Percentiles rank a stretch among this genome's conserved stretches.
phyloP scores from a whole-genome alignment of 2,888 invertebrate species.

The Ophion slaviceki region DNA sequence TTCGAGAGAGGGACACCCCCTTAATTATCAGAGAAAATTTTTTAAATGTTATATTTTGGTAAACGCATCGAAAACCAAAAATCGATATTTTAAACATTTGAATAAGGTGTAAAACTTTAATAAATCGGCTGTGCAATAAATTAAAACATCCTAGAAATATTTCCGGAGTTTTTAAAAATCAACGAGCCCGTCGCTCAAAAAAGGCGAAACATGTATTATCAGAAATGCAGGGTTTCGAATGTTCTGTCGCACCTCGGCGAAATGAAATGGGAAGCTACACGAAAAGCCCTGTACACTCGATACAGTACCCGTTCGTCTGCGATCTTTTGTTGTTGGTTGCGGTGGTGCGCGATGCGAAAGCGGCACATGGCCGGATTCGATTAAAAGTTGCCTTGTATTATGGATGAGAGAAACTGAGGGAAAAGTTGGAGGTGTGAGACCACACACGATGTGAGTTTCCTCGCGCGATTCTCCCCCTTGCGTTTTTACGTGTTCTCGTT shows the following conservation, averaged over 20 bases:
- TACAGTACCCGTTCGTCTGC: neutral
- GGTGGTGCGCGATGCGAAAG: slow-evolving; percentile 61
- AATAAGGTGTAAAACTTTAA: too few relatives aligned
- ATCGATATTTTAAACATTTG: too few relatives aligned
- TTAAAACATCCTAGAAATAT: too few relatives aligned
- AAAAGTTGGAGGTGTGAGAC: slow-evolving; percentile 19
- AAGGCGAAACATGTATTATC: neutral
- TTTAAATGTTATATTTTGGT: too few relatives aligned
- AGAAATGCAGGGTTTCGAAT: neutral
- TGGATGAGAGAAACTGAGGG: slow-evolving; percentile 46
- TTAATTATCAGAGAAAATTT: too few relatives aligned
- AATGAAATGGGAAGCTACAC: neutral
- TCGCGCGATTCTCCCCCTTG: neutral
- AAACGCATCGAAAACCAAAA: too few relatives aligned
- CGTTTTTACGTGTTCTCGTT: slow-evolving; percentile 2
- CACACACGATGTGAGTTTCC: slow-evolving; percentile 30
- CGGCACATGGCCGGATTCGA: slow-evolving; percentile 67
- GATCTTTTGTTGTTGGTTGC: slow-evolving; percentile 31
- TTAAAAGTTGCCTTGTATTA: slow-evolving; percentile 67
- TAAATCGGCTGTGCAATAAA: too few relatives aligned
- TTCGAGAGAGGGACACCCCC: too few relatives aligned
- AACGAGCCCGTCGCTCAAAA: neutral
- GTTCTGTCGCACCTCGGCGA: neutral
- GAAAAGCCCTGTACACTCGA: neutral
- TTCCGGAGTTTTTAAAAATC: neutral